Evolutionary conservation across 2,888 invertebrate species (phyloP).

Genomic region (Zaprionus obscuricornis): DNA sequence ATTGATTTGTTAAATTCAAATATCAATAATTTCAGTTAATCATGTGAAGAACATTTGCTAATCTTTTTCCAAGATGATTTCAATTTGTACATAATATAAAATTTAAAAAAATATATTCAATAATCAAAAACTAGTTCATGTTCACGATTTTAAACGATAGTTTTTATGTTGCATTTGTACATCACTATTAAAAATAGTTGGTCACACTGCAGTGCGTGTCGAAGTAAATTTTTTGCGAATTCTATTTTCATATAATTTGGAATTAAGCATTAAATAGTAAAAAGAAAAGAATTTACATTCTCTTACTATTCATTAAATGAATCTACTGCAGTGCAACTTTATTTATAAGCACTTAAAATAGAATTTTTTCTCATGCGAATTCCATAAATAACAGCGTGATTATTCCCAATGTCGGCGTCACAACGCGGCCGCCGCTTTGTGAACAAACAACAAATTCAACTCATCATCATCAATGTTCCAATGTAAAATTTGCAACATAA

Average conservation of each 20-base stretch:
- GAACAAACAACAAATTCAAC: conserved; percentile 49
- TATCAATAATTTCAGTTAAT: too few species aligned
- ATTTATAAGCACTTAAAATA: conserved; percentile 26
- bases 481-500: conserved; percentile 21
- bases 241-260: conserved; percentile 56
- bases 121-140: too few species aligned
- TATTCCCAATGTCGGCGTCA: too few species aligned
- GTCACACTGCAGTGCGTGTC: conserved; percentile 45
- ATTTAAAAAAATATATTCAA: too few species aligned
- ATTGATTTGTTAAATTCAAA: too few species aligned
- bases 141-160: too few species aligned
- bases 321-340: conserved; percentile 13
- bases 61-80: too few species aligned
- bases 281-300: conserved; percentile 12
- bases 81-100: too few species aligned
- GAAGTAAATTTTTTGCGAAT: conserved; percentile 59
- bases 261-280: conserved; percentile 37
- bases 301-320: conserved; percentile 2
- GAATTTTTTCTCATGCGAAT: conserved; percentile 9
- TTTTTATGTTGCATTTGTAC: too few species aligned
- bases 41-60: too few species aligned
- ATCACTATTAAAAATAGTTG: conserved; percentile 29
- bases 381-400: too few species aligned
- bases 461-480: conserved; percentile 26
- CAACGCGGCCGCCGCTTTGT: conserved; percentile 67